phyloP scores from a whole-genome alignment of 1,140 invertebrate species.

The Lucilia sericata region DNA sequence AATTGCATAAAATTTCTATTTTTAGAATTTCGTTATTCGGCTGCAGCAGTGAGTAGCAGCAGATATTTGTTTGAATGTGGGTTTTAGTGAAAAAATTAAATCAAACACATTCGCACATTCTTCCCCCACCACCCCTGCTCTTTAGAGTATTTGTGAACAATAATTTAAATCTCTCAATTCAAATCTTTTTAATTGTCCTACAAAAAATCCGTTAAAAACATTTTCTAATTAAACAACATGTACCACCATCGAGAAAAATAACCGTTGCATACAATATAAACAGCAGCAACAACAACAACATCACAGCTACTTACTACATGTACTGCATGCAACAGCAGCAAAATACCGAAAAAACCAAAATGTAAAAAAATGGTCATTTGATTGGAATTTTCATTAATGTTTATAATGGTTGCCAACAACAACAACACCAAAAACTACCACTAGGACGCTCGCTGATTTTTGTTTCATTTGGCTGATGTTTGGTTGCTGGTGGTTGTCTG shows the following conservation, averaged over 20 bases:
- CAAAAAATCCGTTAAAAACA: conserved; percentile 41
- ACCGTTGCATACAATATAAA: conserved; percentile 10
- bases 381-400: conserved; percentile 41
- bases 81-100: not conserved
- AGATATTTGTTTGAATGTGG: not conserved
- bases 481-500: not conserved
- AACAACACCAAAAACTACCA: not conserved
- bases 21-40: not conserved
- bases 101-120: not conserved
- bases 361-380: conserved; percentile 32
- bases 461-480: not conserved
- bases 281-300: not conserved
- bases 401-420: conserved; percentile 13
- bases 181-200: conserved; percentile 43
- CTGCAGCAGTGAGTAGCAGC: not conserved
- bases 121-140: not conserved
- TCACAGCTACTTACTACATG: not conserved
- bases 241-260: conserved; percentile 7
- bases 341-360: not conserved
- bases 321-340: not conserved
- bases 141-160: not conserved
- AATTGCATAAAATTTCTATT: too few species aligned
- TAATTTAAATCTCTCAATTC: conserved; percentile 42
- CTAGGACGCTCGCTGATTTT: not conserved
- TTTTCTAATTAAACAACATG: conserved; percentile 42